phyloP scores from a whole-genome alignment of 2,888 invertebrate genomes.

The Syrista parreyssii region DNA sequence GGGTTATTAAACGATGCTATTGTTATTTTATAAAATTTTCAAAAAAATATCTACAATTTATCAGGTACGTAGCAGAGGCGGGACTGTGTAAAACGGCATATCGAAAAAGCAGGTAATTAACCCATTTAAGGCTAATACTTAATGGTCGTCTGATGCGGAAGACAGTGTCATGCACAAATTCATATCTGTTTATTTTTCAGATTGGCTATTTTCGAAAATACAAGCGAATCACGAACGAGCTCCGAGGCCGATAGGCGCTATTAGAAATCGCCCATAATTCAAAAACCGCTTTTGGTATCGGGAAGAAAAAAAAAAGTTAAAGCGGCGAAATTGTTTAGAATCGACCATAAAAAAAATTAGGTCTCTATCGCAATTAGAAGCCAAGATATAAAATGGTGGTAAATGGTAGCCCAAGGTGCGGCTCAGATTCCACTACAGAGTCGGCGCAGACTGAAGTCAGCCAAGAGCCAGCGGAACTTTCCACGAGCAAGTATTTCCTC shows the following conservation, averaged over 20 bases:
- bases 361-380: constrained; percentile 24
- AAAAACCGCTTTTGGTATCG: constrained; percentile 9
- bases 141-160: not conserved
- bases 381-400: constrained; percentile 45
- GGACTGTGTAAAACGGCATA: constrained; percentile 13
- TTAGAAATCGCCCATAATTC: constrained; percentile 29
- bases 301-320: constrained; percentile 35
- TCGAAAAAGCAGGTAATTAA: constrained; percentile 5
- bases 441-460: constrained; percentile 63
- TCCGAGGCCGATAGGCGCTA: not conserved
- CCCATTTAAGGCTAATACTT: constrained; percentile 1
- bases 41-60: too few relatives aligned
- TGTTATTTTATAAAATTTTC: too few relatives aligned
- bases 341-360: constrained; percentile 34
- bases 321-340: constrained; percentile 55
- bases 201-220: constrained; percentile 7
- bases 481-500: constrained; percentile 35
- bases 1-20: too few relatives aligned
- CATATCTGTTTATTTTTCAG: not conserved
- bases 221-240: not conserved
- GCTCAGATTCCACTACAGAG: constrained; percentile 26
- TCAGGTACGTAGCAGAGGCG: constrained; percentile 1
- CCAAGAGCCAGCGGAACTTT: constrained; percentile 54
- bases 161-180: too few relatives aligned
- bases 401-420: constrained; percentile 44